Conservation (phyloP, 2,797 vertebrate species). For the Aplochiton taeniatus region DNA sequence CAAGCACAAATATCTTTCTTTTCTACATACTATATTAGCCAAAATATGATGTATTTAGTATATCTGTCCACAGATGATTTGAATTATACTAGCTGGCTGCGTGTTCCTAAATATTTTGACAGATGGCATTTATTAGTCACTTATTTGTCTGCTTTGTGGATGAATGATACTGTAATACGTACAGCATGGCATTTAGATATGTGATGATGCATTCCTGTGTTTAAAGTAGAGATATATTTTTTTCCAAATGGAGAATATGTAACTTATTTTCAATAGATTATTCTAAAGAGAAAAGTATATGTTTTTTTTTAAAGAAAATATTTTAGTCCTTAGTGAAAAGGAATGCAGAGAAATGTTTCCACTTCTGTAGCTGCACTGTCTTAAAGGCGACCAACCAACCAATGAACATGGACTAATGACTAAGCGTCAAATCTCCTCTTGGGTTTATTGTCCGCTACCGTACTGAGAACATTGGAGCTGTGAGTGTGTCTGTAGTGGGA, state of each 20-base stretch:
- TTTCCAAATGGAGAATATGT: constrained; percentile 72
- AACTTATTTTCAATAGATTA: constrained; percentile 75
- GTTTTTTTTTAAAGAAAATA: constrained; percentile 46
- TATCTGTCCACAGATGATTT: constrained; percentile 56
- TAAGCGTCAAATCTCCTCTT: neutral
- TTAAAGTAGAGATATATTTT: constrained; percentile 72
- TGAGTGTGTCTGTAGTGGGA: no score
- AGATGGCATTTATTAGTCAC: constrained; percentile 62
- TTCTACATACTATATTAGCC: constrained; percentile 39
- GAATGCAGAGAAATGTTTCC: constrained; percentile 33
- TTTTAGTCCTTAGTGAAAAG: constrained; percentile 58
- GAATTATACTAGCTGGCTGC: constrained; percentile 56
- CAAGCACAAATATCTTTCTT: constrained; percentile 34
- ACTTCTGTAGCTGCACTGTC: constrained; percentile 52
- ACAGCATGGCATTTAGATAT: constrained; percentile 65
- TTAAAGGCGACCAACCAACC: constrained; percentile 9
- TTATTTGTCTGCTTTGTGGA: constrained; percentile 53
- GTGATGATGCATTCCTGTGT: constrained; percentile 67
- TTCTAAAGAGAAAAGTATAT: constrained; percentile 61
- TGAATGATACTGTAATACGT: constrained; percentile 58
- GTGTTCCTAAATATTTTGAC: constrained; percentile 42
- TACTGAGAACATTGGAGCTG: no score
- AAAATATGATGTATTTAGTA: constrained; percentile 40
- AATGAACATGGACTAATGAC: neutral
- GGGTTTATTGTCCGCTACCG: neutral